Conservation (phyloP, 2,797 vertebrate species). For the Apogon hyalosoma region DNA sequence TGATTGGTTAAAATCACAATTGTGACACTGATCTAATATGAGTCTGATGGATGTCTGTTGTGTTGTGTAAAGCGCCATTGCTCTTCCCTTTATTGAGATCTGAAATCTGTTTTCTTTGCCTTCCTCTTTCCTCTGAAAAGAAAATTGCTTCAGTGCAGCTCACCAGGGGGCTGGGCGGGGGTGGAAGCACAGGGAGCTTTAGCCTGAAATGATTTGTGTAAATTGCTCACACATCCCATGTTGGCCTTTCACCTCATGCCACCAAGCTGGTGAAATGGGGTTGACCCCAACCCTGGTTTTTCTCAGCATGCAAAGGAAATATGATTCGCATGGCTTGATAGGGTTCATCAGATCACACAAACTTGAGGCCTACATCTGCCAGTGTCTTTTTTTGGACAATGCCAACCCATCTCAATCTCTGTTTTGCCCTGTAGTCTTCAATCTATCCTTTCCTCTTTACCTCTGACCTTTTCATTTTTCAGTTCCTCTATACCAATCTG, state of each 20-base stretch:
- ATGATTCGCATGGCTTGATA: constrained; percentile 30
- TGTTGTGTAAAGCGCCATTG: constrained; percentile 11
- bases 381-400: constrained; percentile 35
- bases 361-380: constrained; percentile 37
- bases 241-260: constrained; percentile 44
- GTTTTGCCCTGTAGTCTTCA: constrained; percentile 60
- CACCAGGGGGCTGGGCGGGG: constrained; percentile 3
- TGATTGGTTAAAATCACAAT: neutral
- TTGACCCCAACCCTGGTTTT: constrained; percentile 47
- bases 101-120: constrained; percentile 38
- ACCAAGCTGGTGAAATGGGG: constrained; percentile 54
- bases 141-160: constrained; percentile 51
- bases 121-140: constrained; percentile 28
- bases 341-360: constrained; percentile 62
- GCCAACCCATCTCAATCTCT: constrained; percentile 39
- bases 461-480: constrained; percentile 79
- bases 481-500: constrained; percentile 69
- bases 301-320: constrained; percentile 47
- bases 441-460: constrained; percentile 75
- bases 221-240: constrained; percentile 41
- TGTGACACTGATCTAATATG: constrained; percentile 1
- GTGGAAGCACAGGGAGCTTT: constrained; percentile 11
- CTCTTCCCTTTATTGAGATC: constrained; percentile 25
- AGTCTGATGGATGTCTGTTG: constrained; percentile 30
- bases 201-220: constrained; percentile 55